A percentile compares a stretch with the other conserved stretches of the same genome.
Evolutionary conservation across 2,113 vertebrate species (phyloP).

Genomic region (Bombycilla garrulus): DNA sequence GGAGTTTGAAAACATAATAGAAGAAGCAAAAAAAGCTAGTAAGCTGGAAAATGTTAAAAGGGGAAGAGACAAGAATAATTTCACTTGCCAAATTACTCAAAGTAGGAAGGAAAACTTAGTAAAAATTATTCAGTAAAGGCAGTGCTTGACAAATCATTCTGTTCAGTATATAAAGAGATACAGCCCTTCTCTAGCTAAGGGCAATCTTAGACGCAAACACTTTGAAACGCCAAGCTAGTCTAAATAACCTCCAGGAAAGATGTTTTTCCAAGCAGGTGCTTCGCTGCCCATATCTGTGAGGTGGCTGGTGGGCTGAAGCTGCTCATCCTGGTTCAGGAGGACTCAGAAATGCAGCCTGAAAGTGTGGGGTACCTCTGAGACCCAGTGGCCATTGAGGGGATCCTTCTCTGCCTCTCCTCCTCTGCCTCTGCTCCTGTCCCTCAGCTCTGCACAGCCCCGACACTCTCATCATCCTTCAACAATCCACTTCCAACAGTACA

Average conservation of each 20-base stretch:
- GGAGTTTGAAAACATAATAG: neutral
- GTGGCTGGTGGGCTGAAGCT: neutral
- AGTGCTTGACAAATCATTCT: neutral
- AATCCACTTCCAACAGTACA: neutral
- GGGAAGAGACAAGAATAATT: neutral
- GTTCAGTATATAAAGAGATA: neutral
- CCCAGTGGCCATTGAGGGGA: neutral
- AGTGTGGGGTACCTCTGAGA: neutral
- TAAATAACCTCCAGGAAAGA: neutral
- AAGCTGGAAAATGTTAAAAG: neutral
- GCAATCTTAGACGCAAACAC: neutral
- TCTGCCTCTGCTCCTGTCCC: neutral
- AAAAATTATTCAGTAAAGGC: neutral
- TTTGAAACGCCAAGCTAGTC: neutral
- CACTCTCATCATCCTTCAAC: neutral
- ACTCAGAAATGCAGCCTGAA: neutral
- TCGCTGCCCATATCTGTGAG: neutral
- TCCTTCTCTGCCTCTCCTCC: neutral
- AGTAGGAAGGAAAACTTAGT: neutral
- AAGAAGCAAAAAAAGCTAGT: neutral
- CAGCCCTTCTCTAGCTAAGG: neutral
- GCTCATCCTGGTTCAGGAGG: neutral
- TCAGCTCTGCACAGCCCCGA: neutral
- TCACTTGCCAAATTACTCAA: neutral
- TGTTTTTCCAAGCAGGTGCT: neutral